Percentiles rank a stretch among this genome's conserved stretches.
These are phyloP conservation scores for Eriocheir sinensis DNA, from an alignment of 1,140 invertebrate species.

Conservation along the genomic window DNA sequence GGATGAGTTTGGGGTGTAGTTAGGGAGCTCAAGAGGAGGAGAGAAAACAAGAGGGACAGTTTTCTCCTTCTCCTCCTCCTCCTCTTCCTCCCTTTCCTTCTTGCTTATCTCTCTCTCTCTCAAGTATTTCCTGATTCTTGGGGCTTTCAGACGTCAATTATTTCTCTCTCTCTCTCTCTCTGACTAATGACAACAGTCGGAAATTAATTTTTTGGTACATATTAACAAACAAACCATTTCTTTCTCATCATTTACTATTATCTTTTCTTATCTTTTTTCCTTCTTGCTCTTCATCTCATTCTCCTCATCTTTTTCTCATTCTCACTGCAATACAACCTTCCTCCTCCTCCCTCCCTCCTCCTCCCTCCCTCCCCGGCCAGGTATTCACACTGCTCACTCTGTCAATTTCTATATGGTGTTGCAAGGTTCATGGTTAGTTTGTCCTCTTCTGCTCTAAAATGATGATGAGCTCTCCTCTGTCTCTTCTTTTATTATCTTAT, in stretches of 20 bases:
- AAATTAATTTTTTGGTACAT: no score
- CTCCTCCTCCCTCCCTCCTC: neutral
- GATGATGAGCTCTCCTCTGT: neutral
- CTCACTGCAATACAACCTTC: neutral
- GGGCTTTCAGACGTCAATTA: constrained; percentile 64
- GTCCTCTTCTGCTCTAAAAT: neutral
- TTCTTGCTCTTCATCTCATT: neutral
- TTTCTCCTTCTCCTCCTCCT: constrained; percentile 44
- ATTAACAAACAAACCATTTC: no score
- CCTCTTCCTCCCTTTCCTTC: constrained; percentile 13
- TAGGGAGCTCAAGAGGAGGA: neutral
- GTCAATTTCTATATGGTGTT: constrained; percentile 17
- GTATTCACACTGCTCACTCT: constrained; percentile 15
- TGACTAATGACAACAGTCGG: no score
- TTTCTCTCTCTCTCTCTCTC: constrained; percentile 14
- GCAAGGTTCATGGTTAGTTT: neutral
- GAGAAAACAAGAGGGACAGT: constrained; percentile 24
- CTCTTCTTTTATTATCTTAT: no score
- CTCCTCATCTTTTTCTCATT: neutral
- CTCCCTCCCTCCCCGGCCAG: neutral
- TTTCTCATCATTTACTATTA: neutral
- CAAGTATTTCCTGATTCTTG: constrained; percentile 68
- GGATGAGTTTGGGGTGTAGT: no score
- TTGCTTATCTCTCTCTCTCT: constrained; percentile 18
- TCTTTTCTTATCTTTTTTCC: neutral